Evolutionary conservation across 2,888 invertebrate genomes (phyloP).

Genomic region (Eueremaeus valkanovi): DNA sequence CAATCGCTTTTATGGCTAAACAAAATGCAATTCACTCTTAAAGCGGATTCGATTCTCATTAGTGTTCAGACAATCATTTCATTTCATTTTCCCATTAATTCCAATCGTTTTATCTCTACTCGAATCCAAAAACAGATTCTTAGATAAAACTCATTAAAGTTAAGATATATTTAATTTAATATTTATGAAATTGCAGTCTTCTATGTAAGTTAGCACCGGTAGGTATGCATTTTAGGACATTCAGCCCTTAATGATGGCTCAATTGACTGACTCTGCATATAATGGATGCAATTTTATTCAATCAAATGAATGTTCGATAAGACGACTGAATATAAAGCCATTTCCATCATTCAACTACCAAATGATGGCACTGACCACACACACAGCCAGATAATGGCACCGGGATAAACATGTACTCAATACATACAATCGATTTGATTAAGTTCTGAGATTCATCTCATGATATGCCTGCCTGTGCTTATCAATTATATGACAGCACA

Average conservation of each 20-base stretch:
- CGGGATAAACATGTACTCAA: background rate
- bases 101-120: constrained; percentile 8
- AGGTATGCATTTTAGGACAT: too few relatives aligned
- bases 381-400: background rate
- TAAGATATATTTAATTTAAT: constrained; percentile 1
- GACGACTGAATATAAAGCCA: too few relatives aligned
- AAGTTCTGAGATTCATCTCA: background rate
- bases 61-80: constrained; percentile 1
- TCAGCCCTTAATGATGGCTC: too few relatives aligned
- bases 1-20: background rate
- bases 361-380: constrained; percentile 21
- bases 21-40: background rate
- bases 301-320: too few relatives aligned
- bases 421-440: constrained; percentile 22
- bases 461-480: constrained; percentile 6
- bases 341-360: too few relatives aligned
- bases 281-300: too few relatives aligned
- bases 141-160: background rate
- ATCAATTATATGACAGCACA: constrained; percentile 30
- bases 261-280: too few relatives aligned
- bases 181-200: background rate
- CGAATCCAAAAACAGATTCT: too few relatives aligned
- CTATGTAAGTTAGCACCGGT: background rate
- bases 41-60: constrained; percentile 5
- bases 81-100: constrained; percentile 8